These are phyloP conservation scores for Dallia pectoralis DNA, from an alignment of 2,797 vertebrate species.

Conservation along the genomic window DNA sequence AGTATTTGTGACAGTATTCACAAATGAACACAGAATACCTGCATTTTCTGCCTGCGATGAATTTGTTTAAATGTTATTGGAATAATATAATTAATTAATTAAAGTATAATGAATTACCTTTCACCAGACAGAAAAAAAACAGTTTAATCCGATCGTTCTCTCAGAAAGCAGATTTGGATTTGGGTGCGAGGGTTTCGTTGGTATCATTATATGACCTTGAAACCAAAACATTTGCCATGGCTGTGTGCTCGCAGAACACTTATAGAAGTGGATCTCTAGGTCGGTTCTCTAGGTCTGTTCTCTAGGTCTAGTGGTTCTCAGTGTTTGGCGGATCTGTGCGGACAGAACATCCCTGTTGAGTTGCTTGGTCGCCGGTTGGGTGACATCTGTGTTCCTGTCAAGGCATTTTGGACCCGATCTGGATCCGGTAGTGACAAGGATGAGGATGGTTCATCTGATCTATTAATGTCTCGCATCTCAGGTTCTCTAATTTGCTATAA, in stretches of 20 bases:
- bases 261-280: constrained; percentile 22
- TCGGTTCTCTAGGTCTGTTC: constrained; percentile 27
- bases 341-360: constrained; percentile 46
- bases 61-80: constrained; percentile 28
- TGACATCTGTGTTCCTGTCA: constrained; percentile 45
- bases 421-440: constrained; percentile 7
- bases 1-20: not conserved
- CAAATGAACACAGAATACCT: not conserved
- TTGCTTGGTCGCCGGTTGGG: constrained; percentile 43
- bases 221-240: constrained; percentile 2
- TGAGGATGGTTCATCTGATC: not conserved
- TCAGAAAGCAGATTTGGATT: constrained; percentile 29
- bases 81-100: too few relatives aligned
- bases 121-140: constrained; percentile 14
- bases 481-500: constrained; percentile 18
- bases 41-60: constrained; percentile 8
- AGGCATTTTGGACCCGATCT: constrained; percentile 13
- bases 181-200: constrained; percentile 31
- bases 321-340: constrained; percentile 25
- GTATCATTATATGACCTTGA: constrained; percentile 47
- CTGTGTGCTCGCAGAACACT: constrained; percentile 14
- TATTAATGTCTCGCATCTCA: constrained; percentile 46
- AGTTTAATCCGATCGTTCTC: constrained; percentile 29
- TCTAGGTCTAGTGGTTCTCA: constrained; percentile 28
- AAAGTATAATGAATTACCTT: constrained; percentile 45